Percentiles rank a stretch among this genome's conserved stretches.
Evolutionary conservation across 2,113 vertebrate species (phyloP).

Genomic region (Malurus cyaneus): DNA sequence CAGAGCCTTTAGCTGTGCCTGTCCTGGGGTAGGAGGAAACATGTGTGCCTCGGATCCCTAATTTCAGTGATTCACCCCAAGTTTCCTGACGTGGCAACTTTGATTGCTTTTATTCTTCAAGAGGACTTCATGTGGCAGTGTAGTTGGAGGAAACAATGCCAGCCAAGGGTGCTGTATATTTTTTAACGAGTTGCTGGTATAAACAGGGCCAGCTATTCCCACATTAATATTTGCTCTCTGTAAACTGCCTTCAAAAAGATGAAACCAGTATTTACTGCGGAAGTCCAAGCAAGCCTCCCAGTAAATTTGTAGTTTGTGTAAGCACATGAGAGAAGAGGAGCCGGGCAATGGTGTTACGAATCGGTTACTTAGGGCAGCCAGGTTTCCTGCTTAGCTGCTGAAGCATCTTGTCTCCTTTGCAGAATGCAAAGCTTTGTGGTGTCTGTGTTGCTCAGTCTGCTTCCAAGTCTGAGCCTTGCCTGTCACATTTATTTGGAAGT

Average conservation of each 20-base stretch:
- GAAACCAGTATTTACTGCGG: neutral
- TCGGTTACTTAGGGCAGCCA: neutral
- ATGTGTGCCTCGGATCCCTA: rapidly evolving
- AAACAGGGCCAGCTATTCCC: neutral
- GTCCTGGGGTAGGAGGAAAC: neutral
- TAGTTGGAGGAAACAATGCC: neutral
- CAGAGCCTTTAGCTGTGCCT: neutral
- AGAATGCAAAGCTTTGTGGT: neutral
- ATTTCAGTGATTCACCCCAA: neutral
- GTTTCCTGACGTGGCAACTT: neutral
- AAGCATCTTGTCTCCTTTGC: neutral
- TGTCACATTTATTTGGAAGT: neutral
- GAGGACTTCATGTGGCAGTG: neutral
- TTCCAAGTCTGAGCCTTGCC: neutral
- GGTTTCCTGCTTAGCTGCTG: neutral
- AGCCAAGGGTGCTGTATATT: neutral
- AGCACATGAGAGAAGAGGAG: neutral
- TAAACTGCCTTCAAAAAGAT: neutral
- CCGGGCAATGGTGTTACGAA: rapidly evolving
- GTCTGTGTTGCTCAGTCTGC: neutral
- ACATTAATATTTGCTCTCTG: neutral
- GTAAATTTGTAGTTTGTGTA: neutral
- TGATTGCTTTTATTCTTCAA: neutral
- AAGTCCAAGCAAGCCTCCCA: neutral
- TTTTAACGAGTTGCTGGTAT: neutral